Percentiles rank a stretch among this genome's conserved stretches.
phyloP scores from a whole-genome alignment of 2,797 vertebrate species.

The Tenualosa thibaudeaui region DNA sequence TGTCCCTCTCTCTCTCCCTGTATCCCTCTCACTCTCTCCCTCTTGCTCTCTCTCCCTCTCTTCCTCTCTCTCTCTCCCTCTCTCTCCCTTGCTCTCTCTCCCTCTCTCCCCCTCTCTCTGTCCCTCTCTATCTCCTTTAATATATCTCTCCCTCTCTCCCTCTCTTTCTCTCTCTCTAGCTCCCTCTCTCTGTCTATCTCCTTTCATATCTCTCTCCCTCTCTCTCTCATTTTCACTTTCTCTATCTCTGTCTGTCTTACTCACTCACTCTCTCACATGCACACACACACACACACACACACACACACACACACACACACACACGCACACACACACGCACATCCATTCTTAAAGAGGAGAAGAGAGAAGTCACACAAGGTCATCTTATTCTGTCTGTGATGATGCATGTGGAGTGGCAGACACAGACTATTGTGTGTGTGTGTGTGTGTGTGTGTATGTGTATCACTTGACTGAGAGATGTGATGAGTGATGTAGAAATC shows the following conservation, averaged over 20 bases:
- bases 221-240: too few relatives aligned
- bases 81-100: not conserved
- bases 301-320: not conserved
- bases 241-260: not conserved
- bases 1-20: too few relatives aligned
- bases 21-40: too few relatives aligned
- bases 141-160: not conserved
- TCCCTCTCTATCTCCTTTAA: not conserved
- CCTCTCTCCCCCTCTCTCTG: not conserved
- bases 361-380: not conserved
- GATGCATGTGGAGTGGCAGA: not conserved
- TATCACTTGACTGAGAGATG: not conserved
- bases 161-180: not conserved
- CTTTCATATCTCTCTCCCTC: too few relatives aligned
- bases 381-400: not conserved
- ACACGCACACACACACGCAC: not conserved
- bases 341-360: not conserved
- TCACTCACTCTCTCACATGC: not conserved
- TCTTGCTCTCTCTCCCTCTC: too few relatives aligned
- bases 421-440: not conserved
- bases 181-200: too few relatives aligned
- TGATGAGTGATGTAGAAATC: not conserved
- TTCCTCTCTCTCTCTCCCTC: too few relatives aligned
- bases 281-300: not conserved
- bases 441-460: not conserved